Conservation (phyloP, 2,797 vertebrate species). For the Acanthurus lineatus region DNA sequence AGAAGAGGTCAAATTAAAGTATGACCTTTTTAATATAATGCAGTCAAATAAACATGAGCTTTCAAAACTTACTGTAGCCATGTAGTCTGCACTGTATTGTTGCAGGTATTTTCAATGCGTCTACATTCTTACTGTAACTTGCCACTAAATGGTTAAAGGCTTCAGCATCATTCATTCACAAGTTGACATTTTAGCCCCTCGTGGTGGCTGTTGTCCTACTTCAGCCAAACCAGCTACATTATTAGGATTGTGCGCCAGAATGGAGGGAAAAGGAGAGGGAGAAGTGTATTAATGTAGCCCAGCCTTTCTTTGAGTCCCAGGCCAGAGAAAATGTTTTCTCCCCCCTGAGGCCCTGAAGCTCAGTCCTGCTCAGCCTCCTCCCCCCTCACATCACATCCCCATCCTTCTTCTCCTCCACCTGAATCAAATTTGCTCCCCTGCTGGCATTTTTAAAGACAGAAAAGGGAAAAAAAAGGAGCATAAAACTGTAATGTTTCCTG, state of each 20-base stretch:
- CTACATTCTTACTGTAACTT: not conserved
- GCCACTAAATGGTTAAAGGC: constrained; percentile 44
- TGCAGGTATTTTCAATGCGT: not conserved
- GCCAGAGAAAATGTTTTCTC: constrained; percentile 77
- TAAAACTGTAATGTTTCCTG: constrained; percentile 32
- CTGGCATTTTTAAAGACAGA: constrained; percentile 53
- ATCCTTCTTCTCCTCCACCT: constrained; percentile 56
- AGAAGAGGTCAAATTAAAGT: constrained; percentile 1
- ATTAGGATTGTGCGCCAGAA: constrained; percentile 58
- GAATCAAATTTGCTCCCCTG: constrained; percentile 56
- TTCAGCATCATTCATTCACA: constrained; percentile 45
- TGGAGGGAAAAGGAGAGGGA: constrained; percentile 60
- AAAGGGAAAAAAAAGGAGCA: not conserved
- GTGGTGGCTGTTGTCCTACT: constrained; percentile 78
- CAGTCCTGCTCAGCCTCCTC: constrained; percentile 56
- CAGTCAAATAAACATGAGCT: not conserved
- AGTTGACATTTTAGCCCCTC: constrained; percentile 58
- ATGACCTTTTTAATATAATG: not conserved
- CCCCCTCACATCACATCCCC: constrained; percentile 43
- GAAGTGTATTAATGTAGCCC: constrained; percentile 65
- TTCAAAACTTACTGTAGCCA: not conserved
- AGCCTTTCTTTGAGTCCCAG: constrained; percentile 72
- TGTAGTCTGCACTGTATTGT: not conserved
- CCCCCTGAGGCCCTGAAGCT: constrained; percentile 73
- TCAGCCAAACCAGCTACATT: constrained; percentile 61